These are phyloP conservation scores for Microcebus jonahi DNA, from an alignment of 2,113 vertebrate genomes.

Conservation along the genomic window DNA sequence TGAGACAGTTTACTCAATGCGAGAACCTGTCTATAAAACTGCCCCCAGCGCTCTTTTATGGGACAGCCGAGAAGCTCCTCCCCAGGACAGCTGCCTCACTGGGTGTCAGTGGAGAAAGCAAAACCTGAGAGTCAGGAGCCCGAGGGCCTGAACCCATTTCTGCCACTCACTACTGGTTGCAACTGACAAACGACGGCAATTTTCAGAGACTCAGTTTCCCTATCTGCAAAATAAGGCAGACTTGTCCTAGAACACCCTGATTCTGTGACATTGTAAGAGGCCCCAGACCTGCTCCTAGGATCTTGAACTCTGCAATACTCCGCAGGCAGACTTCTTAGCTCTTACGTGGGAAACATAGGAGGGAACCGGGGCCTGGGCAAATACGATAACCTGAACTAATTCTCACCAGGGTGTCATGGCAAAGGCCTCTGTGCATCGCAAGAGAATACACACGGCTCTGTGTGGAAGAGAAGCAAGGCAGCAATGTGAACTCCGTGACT, in stretches of 20 bases:
- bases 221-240: neutral
- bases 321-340: neutral
- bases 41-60: neutral
- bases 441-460: neutral
- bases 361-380: neutral
- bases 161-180: neutral
- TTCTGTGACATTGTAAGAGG: neutral
- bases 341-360: neutral
- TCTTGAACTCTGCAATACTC: neutral
- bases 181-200: neutral
- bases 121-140: neutral
- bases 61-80: neutral
- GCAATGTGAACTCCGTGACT: neutral
- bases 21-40: neutral
- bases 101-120: neutral
- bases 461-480: neutral
- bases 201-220: neutral
- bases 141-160: neutral
- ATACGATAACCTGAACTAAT: neutral
- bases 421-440: neutral
- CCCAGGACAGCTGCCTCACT: neutral
- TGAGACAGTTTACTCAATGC: neutral
- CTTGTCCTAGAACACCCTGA: neutral
- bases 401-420: neutral
- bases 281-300: neutral